phyloP scores from a whole-genome alignment of 2,888 invertebrate species.

The Scaptomyza reducta region DNA sequence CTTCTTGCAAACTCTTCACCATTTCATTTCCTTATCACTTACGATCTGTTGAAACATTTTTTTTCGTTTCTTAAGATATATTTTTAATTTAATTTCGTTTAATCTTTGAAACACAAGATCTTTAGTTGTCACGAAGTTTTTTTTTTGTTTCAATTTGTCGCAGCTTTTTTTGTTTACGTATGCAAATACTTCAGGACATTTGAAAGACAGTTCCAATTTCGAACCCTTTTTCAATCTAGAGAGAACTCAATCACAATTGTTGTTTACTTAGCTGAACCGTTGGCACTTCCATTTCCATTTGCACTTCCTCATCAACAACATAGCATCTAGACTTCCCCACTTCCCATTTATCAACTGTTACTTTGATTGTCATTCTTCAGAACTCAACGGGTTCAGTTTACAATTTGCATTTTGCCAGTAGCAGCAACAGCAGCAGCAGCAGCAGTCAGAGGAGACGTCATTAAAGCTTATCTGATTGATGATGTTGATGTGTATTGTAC shows the following conservation, averaged over 20 bases:
- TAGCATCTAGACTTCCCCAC: constrained; percentile 4
- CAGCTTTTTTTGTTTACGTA: constrained; percentile 55
- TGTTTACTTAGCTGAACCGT: constrained; percentile 65
- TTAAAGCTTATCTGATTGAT: constrained; percentile 81
- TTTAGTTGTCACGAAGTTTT: constrained; percentile 1
- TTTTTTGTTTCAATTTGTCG: constrained; percentile 45
- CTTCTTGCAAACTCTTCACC: neutral
- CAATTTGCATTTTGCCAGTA: constrained; percentile 76
- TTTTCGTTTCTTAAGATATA: neutral
- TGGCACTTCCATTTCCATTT: constrained; percentile 54
- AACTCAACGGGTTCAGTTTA: constrained; percentile 70
- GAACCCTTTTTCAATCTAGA: neutral
- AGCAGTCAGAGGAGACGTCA: constrained; percentile 59
- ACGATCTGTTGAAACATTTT: neutral
- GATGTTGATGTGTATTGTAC: constrained; percentile 70
- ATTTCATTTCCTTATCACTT: neutral
- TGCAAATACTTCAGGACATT: constrained; percentile 41
- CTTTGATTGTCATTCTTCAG: constrained; percentile 67
- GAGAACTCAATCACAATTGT: constrained; percentile 58
- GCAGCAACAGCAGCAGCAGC: constrained; percentile 29
- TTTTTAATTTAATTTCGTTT: neutral
- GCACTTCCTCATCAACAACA: constrained; percentile 5
- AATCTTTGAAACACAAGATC: constrained; percentile 1
- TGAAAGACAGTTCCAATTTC: constrained; percentile 29
- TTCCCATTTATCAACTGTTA: constrained; percentile 57